Conservation (phyloP, 1,140 invertebrate genomes). For the Aphaenogaster floridana region DNA sequence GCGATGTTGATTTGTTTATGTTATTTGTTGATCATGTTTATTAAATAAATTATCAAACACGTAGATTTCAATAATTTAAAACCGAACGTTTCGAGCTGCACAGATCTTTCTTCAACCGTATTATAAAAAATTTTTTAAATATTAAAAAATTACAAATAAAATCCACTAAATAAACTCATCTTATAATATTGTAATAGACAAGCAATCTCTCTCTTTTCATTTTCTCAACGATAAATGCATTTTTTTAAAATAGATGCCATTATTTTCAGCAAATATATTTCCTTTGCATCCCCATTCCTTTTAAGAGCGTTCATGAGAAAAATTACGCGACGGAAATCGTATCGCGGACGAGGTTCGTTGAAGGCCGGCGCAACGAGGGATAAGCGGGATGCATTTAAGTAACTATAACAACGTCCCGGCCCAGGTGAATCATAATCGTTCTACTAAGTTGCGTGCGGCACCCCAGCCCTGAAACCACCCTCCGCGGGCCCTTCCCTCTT, state of each 20-base stretch:
- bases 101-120: too few relatives aligned
- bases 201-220: neutral
- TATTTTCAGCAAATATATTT: neutral
- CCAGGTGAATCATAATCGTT: constrained; percentile 78
- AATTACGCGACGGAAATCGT: neutral
- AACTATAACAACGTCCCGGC: constrained; percentile 73
- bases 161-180: too few relatives aligned
- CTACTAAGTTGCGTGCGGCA: constrained; percentile 72
- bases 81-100: too few relatives aligned
- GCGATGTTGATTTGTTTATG: too few relatives aligned
- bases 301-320: neutral
- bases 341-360: neutral
- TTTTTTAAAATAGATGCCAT: neutral
- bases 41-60: too few relatives aligned
- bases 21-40: too few relatives aligned
- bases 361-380: constrained; percentile 9
- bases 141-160: too few relatives aligned
- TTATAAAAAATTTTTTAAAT: too few relatives aligned
- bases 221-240: neutral
- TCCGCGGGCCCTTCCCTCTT: neutral
- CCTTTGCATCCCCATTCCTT: neutral
- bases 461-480: constrained; percentile 54
- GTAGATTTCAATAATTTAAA: too few relatives aligned
- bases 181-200: too few relatives aligned
- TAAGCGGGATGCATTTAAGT: constrained; percentile 57